Conservation (phyloP, 2,113 vertebrate species). For the Leptodactylus fuscus region DNA sequence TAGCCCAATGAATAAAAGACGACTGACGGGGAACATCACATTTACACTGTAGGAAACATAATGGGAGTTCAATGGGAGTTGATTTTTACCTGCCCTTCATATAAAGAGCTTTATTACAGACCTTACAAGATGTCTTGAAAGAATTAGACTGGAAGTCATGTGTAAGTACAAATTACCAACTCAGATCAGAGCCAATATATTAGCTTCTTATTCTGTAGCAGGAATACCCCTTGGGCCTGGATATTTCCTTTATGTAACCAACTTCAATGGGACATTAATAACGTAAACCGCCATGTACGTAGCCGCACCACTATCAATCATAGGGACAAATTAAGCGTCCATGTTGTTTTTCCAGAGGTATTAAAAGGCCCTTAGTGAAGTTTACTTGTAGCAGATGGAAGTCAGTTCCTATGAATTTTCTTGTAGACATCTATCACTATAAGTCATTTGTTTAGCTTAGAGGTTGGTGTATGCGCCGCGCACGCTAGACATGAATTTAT, state of each 20-base stretch:
- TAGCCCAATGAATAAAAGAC: constrained; percentile 73
- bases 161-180: constrained; percentile 79
- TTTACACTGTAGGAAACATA: constrained; percentile 74
- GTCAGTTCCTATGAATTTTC: constrained; percentile 43
- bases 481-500: constrained; percentile 8
- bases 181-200: constrained; percentile 71
- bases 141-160: constrained; percentile 70
- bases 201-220: constrained; percentile 75
- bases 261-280: constrained; percentile 74
- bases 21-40: constrained; percentile 78
- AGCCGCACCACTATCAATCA: constrained; percentile 70
- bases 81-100: constrained; percentile 74
- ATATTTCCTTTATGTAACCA: constrained; percentile 28
- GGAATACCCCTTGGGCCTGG: constrained; percentile 70
- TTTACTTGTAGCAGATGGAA: constrained; percentile 29
- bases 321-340: constrained; percentile 68
- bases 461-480: neutral
- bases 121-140: constrained; percentile 72
- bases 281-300: constrained; percentile 71
- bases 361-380: constrained; percentile 47
- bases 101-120: constrained; percentile 79
- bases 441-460: constrained; percentile 28
- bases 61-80: constrained; percentile 71
- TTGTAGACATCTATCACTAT: constrained; percentile 26
- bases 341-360: constrained; percentile 61